These are phyloP conservation scores for Eonycteris spelaea DNA, from an alignment of 2,113 vertebrate genomes.

Conservation along the genomic window DNA sequence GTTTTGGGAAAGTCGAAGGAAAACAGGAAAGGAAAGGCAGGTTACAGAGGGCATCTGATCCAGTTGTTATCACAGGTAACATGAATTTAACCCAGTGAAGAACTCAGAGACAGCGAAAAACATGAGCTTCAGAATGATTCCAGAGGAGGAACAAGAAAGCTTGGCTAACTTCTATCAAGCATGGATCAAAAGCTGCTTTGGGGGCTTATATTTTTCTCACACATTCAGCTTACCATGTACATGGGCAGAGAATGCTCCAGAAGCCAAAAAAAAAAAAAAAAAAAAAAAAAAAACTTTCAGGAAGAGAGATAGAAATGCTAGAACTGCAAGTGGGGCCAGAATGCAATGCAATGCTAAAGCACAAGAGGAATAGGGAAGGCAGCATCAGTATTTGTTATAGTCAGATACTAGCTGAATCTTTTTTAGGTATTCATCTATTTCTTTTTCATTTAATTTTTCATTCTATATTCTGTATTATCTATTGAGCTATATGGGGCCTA, in stretches of 20 bases:
- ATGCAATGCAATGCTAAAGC: background rate
- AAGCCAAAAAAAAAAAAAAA: background rate
- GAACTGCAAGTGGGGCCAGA: background rate
- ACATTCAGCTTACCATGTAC: background rate
- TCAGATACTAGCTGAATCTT: background rate
- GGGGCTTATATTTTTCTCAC: background rate
- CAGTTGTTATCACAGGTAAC: background rate
- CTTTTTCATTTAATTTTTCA: background rate
- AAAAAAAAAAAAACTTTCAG: background rate
- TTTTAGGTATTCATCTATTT: background rate
- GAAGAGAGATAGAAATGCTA: background rate
- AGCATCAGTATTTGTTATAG: rapidly evolving
- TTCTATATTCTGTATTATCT: background rate
- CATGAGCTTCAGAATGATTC: background rate
- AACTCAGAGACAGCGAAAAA: background rate
- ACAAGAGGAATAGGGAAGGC: rapidly evolving
- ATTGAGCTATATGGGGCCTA: background rate
- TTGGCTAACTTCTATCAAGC: background rate
- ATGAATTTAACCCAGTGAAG: background rate
- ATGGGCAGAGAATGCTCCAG: background rate
- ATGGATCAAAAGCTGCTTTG: background rate
- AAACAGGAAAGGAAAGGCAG: background rate
- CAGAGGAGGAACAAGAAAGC: background rate
- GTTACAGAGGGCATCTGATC: background rate
- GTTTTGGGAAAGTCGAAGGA: background rate